Percentiles rank a stretch among this genome's conserved stretches.
These are phyloP conservation scores for Macquaria ambigua DNA, from an alignment of 2,113 vertebrate genomes.

Conservation along the genomic window DNA sequence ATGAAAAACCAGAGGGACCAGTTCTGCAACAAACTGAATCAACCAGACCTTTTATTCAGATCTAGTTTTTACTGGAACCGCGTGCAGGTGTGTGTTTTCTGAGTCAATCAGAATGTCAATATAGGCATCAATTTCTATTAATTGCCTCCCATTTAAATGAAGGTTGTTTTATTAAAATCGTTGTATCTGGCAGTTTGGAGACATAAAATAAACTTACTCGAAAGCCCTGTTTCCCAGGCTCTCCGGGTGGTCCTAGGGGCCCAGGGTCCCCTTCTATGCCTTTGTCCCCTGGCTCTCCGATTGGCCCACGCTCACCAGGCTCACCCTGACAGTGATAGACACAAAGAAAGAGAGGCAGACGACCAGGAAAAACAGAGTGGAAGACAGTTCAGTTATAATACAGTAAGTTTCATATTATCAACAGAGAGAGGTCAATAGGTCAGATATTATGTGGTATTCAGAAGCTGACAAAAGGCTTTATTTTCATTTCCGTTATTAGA, in stretches of 20 bases:
- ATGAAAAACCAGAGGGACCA: not conserved
- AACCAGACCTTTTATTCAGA: not conserved
- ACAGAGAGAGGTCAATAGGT: not conserved
- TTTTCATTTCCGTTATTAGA: not conserved
- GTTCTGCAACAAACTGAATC: not conserved
- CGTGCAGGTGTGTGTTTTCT: not conserved
- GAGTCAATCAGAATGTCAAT: not conserved
- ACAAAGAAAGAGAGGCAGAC: not conserved
- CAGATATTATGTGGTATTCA: not conserved
- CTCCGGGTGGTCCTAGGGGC: conserved; percentile 84
- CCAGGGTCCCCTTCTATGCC: conserved; percentile 88
- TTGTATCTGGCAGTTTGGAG: not conserved
- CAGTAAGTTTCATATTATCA: not conserved
- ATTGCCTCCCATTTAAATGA: not conserved
- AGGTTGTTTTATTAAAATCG: not conserved
- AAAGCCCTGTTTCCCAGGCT: conserved; percentile 88
- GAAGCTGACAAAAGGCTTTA: not conserved
- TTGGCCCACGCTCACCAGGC: conserved; percentile 87
- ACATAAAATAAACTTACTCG: conserved; percentile 83
- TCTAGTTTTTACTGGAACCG: not conserved
- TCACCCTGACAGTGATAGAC: conserved; percentile 85
- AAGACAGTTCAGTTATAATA: not conserved
- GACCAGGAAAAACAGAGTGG: not conserved
- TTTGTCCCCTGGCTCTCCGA: conserved; percentile 92
- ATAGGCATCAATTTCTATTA: not conserved